These are phyloP conservation scores for Marisa cornuarietis DNA, from an alignment of 1,140 invertebrate species.

Conservation along the genomic window DNA sequence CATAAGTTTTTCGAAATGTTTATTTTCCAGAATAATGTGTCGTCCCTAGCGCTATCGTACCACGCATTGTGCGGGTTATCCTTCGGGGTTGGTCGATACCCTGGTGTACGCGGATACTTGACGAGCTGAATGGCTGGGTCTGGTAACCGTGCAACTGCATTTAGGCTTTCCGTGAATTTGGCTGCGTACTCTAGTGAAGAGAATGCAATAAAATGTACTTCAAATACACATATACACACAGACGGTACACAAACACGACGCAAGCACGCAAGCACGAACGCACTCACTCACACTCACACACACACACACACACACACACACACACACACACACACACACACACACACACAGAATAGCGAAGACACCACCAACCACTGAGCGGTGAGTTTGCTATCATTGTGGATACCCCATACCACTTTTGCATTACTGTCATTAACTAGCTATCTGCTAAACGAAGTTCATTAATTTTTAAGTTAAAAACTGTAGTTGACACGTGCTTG, in stretches of 20 bases:
- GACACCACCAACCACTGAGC: neutral
- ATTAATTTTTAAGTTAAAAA: neutral
- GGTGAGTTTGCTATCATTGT: neutral
- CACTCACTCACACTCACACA: conserved; percentile 9
- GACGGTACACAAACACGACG: no score
- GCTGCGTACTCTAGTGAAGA: no score
- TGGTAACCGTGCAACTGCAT: conserved; percentile 14
- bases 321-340: no score
- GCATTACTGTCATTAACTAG: no score
- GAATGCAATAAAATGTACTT: no score
- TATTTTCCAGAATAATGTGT: no score
- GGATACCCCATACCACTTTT: neutral
- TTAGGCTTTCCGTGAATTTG: no score
- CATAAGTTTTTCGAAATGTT: no score
- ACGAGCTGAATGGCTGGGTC: conserved; percentile 40
- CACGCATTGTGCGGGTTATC: conserved; percentile 52
- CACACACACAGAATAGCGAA: neutral
- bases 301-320: conserved; percentile 14
- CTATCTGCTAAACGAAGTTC: neutral
- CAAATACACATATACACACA: neutral
- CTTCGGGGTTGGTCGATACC: conserved; percentile 38
- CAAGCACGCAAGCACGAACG: conserved; percentile 2
- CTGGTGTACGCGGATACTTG: conserved; percentile 54
- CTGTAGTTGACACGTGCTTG: neutral
- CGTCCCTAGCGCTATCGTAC: conserved; percentile 20